Evolutionary conservation across 2,113 vertebrate genomes (phyloP).

Genomic region (Theristicus caerulescens): DNA sequence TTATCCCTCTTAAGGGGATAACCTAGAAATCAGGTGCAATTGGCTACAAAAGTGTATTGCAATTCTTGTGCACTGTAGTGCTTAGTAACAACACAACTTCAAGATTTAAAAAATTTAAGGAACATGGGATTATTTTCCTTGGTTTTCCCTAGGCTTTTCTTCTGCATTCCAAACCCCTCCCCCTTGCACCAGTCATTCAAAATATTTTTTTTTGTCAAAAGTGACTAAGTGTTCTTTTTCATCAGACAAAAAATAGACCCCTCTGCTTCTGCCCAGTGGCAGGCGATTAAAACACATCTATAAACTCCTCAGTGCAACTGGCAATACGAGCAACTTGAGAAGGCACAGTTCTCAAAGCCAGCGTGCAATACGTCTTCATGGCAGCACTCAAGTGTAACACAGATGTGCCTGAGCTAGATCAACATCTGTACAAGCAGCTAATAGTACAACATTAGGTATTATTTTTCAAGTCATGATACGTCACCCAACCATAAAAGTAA

Average conservation of each 20-base stretch:
- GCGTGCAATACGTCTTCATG: rapidly evolving
- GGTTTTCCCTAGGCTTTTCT: background rate
- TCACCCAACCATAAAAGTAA: background rate
- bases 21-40: background rate
- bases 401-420: background rate
- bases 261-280: background rate
- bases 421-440: background rate
- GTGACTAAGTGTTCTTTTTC: background rate
- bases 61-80: background rate
- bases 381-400: background rate
- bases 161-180: background rate
- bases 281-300: background rate
- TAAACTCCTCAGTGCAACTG: background rate
- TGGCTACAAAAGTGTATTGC: background rate
- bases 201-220: background rate
- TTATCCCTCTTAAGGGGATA: background rate
- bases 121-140: background rate
- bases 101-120: background rate
- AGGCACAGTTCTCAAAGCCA: background rate
- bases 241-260: background rate
- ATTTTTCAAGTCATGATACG: background rate
- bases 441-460: background rate
- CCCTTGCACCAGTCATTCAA: background rate
- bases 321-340: background rate
- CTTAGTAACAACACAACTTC: background rate